phyloP scores from a whole-genome alignment of 2,113 vertebrate genomes.

The Trichechus manatus region DNA sequence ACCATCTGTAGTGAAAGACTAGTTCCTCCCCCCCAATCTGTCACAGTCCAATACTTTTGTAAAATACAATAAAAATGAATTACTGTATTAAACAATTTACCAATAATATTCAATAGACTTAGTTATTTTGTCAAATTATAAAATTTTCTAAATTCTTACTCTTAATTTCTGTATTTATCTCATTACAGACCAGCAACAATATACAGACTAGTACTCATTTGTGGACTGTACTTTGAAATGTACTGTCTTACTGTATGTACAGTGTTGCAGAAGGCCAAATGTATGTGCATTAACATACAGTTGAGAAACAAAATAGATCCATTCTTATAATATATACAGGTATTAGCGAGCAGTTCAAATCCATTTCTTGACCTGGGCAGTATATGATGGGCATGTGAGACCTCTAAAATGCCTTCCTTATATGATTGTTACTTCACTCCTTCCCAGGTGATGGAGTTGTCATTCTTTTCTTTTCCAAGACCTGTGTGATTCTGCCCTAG shows the following conservation, averaged over 20 bases:
- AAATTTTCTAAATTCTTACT: conserved; percentile 5
- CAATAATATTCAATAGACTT: not conserved
- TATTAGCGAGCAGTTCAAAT: not conserved
- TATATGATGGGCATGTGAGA: not conserved
- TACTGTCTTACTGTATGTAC: not conserved
- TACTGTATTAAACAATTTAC: not conserved
- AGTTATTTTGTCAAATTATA: conserved; percentile 8
- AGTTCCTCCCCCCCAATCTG: not conserved
- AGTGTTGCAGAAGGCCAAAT: not conserved
- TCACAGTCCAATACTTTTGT: not conserved
- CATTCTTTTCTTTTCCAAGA: not conserved
- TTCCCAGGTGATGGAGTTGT: not conserved
- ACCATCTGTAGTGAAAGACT: conserved; percentile 11
- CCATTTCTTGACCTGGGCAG: conserved; percentile 5
- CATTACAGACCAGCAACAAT: not conserved
- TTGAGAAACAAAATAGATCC: not conserved
- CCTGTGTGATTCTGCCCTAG: not conserved
- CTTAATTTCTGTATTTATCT: not conserved
- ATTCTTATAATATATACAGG: not conserved
- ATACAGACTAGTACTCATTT: not conserved
- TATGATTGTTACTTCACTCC: not conserved
- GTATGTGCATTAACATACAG: not conserved
- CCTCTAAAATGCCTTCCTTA: not conserved
- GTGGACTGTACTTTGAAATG: not conserved
- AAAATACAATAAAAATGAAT: conserved; percentile 54